Evolutionary conservation across 1,140 invertebrate species (phyloP), one percentile per base, ranked within the genome.

Genomic region (Bombus terrestris): DNA sequence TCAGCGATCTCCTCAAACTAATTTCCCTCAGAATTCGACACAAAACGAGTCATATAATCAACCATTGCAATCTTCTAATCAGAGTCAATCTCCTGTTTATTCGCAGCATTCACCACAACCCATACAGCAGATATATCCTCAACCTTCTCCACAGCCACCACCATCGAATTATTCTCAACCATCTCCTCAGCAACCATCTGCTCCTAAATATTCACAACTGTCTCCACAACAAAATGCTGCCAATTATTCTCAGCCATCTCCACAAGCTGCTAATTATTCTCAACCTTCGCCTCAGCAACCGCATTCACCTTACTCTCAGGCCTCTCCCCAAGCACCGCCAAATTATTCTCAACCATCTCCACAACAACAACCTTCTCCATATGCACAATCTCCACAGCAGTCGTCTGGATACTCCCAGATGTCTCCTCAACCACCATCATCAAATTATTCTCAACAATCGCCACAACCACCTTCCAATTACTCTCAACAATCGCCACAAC

Each of bases 21-120:
- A 86, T 35, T 91, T 91, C 22, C 75, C 92, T 6, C 73, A 88
- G 75, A 88, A 87, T 85, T 15, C 88, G 59, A 15, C 91, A 80
- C 81, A 85, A 87, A 59, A 66, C 68, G 87, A 91, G 81, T n/a
- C 59, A 35, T 91, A 62, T 28, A 73, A 81, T 69, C 84, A 87
- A 43, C 86, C 85, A 18, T 75, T 89, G 57, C 68, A 85, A 69
- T 77, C 83, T 28, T 71, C 73, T 66, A 86, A 39, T 64, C 89
- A 86, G 4, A 90, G 75, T 86, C 89, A 86, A 15, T 92, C 92
- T 32, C 90, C 92, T 6, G 91, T 89, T 37, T 94, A 93, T 87
- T 87, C 94, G 0, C 94, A 95, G 86, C 91, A 92, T 39, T 95
- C 94, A 0, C 94, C 94, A 1, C 93, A 94, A 74, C 89, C 93